Evolutionary conservation across 2,113 vertebrate genomes (phyloP).

Genomic region (Heptranchias perlo): DNA sequence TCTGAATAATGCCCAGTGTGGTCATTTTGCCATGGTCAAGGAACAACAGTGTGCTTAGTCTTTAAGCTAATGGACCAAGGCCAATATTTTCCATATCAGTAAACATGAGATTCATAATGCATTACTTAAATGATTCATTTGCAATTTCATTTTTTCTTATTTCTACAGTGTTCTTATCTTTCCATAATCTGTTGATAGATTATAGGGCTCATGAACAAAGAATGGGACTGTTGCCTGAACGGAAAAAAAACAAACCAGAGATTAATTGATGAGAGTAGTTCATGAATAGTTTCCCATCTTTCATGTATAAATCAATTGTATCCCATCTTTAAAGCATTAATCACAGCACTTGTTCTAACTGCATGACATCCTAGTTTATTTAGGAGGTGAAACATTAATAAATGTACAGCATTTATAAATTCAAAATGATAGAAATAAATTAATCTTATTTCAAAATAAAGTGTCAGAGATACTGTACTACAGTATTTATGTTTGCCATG

Average conservation of each 20-base stretch:
- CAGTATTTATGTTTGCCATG: background rate
- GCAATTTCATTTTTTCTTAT: background rate
- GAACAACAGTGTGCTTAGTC: background rate
- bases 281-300: conserved; percentile 1
- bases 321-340: background rate
- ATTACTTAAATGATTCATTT: conserved; percentile 17
- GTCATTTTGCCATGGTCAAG: background rate
- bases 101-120: background rate
- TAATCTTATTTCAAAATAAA: background rate
- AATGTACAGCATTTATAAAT: background rate
- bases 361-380: background rate
- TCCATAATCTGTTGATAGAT: background rate
- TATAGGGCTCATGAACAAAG: background rate
- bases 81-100: background rate
- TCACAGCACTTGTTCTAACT: background rate
- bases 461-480: background rate
- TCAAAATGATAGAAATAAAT: background rate
- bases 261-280: conserved; percentile 14
- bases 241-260: background rate
- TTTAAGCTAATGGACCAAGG: background rate
- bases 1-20: background rate
- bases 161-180: background rate
- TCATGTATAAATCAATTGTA: background rate
- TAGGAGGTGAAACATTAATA: background rate
- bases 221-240: background rate